A percentile compares a stretch with the other conserved stretches of the same genome.
These are phyloP conservation scores for Melanogrammus aeglefinus DNA, from an alignment of 2,797 vertebrate genomes.

Conservation along the genomic window DNA sequence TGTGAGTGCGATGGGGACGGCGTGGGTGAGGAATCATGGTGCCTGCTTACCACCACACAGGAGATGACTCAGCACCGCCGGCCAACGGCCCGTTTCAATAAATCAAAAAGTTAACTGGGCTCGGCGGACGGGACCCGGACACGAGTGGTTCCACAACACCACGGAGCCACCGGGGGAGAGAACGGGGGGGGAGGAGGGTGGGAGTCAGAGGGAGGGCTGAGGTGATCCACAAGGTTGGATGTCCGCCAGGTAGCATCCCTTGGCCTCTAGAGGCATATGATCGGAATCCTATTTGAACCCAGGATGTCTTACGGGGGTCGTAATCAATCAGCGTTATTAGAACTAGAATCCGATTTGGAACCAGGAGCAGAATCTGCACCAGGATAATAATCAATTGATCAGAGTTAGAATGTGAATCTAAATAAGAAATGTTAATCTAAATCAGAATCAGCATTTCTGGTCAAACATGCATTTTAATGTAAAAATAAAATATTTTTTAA, in stretches of 20 bases:
- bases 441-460: no score
- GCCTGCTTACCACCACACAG: neutral
- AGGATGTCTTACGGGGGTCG: neutral
- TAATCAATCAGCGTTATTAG: neutral
- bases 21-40: neutral
- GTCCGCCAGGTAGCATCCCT: neutral
- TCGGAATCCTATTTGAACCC: neutral
- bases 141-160: neutral
- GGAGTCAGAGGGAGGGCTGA: neutral
- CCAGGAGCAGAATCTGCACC: neutral
- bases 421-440: no score
- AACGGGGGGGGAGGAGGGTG: neutral
- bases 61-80: constrained; percentile 1
- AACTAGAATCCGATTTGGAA: neutral
- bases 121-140: neutral
- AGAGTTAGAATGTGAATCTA: neutral
- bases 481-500: no score
- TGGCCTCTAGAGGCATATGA: neutral
- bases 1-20: neutral
- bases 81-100: neutral
- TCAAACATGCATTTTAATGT: no score
- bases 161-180: neutral
- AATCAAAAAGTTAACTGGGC: constrained; percentile 4
- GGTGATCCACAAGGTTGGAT: neutral
- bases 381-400: neutral